These are phyloP conservation scores for Hydroisotoma schaefferi DNA, from an alignment of 2,888 invertebrate species.

Conservation along the genomic window DNA sequence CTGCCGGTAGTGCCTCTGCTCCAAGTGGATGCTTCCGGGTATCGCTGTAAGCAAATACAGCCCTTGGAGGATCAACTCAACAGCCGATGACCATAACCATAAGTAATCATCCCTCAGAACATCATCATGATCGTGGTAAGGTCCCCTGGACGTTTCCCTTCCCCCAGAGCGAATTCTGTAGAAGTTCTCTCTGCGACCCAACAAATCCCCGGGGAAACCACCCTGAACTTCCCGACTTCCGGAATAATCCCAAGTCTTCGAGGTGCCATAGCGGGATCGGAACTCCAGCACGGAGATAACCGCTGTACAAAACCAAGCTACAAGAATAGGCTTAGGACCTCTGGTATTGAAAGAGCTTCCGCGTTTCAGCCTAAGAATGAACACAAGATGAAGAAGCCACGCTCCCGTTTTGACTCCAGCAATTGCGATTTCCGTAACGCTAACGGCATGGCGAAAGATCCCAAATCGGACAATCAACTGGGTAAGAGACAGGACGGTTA, in stretches of 20 bases:
- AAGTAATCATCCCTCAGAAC: slow-evolving; percentile 17
- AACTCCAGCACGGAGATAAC: slow-evolving; percentile 66
- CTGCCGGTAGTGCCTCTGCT: slow-evolving; percentile 42
- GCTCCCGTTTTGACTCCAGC: slow-evolving; percentile 68
- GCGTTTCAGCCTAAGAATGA: slow-evolving; percentile 64
- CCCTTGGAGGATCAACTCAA: slow-evolving; percentile 57
- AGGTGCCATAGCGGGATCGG: slow-evolving; percentile 56
- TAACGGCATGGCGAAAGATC: slow-evolving; percentile 49
- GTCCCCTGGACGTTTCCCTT: no score
- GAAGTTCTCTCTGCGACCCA: no score
- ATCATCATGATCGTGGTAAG: slow-evolving; percentile 8
- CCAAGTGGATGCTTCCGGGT: slow-evolving; percentile 56
- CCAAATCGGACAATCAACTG: slow-evolving; percentile 56
- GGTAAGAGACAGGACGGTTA: slow-evolving; percentile 57
- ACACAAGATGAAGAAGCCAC: slow-evolving; percentile 79
- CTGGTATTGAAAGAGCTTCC: slow-evolving; percentile 60
- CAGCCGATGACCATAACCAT: slow-evolving; percentile 43
- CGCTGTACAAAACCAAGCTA: slow-evolving; percentile 67
- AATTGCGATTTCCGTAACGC: slow-evolving; percentile 67
- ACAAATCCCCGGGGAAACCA: no score
- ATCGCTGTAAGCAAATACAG: slow-evolving; percentile 69
- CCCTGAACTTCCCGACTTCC: not conserved
- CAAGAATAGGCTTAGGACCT: slow-evolving; percentile 67
- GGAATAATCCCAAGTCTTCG: not conserved
- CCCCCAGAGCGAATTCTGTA: no score